Conservation (phyloP, 2,888 invertebrate genomes). For the Seladonia tumulorum region DNA sequence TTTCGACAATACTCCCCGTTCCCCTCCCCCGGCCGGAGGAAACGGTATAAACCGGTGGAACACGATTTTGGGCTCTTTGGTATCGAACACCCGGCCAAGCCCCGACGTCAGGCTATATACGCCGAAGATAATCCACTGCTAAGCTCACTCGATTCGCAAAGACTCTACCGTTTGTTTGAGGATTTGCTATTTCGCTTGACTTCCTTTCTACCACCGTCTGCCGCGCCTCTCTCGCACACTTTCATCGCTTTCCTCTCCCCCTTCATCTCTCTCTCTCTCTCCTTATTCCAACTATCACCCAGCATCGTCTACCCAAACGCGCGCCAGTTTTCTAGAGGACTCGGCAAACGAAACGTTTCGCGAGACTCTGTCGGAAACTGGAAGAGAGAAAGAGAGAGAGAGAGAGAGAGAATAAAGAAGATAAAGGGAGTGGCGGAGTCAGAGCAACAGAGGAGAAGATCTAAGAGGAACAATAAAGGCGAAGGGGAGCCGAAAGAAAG, state of each 20-base stretch:
- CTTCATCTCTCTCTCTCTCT: conserved; percentile 35
- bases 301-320: conserved; percentile 32
- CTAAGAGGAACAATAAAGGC: conserved; percentile 21
- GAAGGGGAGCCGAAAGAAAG: not conserved
- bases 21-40: not conserved
- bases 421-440: conserved; percentile 14
- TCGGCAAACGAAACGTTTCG: conserved; percentile 43
- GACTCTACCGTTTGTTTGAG: conserved; percentile 75
- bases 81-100: conserved; percentile 65
- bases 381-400: not conserved
- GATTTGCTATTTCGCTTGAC: conserved; percentile 74
- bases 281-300: conserved; percentile 41
- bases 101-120: conserved; percentile 59
- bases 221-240: conserved; percentile 1
- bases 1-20: not conserved
- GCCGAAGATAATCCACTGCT: conserved; percentile 74
- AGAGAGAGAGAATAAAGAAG: not conserved
- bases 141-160: conserved; percentile 74
- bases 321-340: conserved; percentile 52
- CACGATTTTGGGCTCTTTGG: conserved; percentile 62
- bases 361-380: conserved; percentile 28
- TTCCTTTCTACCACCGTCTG: conserved; percentile 50
- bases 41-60: conserved; percentile 53
- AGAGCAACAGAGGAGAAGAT: conserved; percentile 30
- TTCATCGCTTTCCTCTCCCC: conserved; percentile 37